Evolutionary conservation across 1,140 invertebrate genomes (phyloP).

Genomic region (Drosophila rufa): DNA sequence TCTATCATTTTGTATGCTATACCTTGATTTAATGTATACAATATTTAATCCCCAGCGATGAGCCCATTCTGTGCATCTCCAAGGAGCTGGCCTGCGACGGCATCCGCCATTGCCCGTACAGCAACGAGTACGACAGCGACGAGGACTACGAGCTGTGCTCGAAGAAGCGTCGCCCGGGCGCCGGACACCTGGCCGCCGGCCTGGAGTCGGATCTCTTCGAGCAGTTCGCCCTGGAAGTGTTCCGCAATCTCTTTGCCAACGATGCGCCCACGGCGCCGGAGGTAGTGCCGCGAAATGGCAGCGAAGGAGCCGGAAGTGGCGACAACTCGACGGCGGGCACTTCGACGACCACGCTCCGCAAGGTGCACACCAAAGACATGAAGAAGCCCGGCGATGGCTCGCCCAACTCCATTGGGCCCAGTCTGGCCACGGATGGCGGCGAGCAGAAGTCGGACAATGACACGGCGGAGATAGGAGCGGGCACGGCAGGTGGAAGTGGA

Average conservation of each 20-base stretch:
- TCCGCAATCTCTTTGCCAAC: conserved; percentile 78
- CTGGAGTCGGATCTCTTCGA: conserved; percentile 76
- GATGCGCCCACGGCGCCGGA: conserved; percentile 65
- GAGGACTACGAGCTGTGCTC: conserved; percentile 86
- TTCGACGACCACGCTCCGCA: conserved; percentile 62
- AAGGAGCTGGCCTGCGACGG: conserved; percentile 88
- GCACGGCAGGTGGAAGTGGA: conserved; percentile 49
- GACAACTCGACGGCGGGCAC: conserved; percentile 40
- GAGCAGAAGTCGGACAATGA: conserved; percentile 53
- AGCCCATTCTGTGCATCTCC: conserved; percentile 87
- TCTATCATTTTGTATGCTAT: too few relatives aligned
- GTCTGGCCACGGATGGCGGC: conserved; percentile 3
- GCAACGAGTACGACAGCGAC: conserved; percentile 86
- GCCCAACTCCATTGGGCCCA: conserved; percentile 63
- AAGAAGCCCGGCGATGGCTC: conserved; percentile 67
- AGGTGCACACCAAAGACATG: conserved; percentile 80
- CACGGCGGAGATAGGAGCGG: conserved; percentile 39
- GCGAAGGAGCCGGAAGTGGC: conserved; percentile 14
- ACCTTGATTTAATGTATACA: background rate
- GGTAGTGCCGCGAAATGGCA: conserved; percentile 50
- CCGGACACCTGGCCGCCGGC: conserved; percentile 64
- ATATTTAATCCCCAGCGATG: conserved; percentile 52
- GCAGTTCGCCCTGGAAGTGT: conserved; percentile 80
- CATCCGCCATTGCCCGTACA: conserved; percentile 87
- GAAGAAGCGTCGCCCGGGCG: conserved; percentile 66